These are phyloP conservation scores for Hephaestus fuliginosus DNA, from an alignment of 2,797 vertebrate genomes.

Conservation along the genomic window DNA sequence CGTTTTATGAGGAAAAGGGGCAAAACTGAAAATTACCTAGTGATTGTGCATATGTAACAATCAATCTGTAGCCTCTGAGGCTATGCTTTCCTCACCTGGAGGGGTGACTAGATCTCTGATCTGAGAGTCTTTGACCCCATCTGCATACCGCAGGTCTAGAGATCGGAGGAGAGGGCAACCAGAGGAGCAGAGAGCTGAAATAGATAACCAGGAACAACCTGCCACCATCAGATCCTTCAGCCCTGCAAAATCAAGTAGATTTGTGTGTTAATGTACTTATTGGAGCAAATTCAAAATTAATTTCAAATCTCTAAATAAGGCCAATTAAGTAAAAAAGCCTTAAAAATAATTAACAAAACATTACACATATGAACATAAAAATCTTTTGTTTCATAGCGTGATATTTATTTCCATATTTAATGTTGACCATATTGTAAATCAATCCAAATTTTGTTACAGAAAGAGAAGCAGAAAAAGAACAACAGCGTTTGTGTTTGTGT, in stretches of 20 bases:
- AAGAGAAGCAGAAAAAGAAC: not conserved
- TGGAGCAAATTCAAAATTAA: no score
- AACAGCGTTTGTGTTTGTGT: not conserved
- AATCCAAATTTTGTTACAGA: not conserved
- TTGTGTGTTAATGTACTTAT: not conserved
- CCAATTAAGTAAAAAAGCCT: not conserved
- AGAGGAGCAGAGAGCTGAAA: constrained; percentile 96
- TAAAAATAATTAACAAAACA: not conserved
- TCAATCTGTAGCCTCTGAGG: not conserved
- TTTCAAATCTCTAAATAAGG: no score
- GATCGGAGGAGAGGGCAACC: constrained; percentile 97
- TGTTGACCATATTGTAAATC: not conserved
- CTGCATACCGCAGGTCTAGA: constrained; percentile 96
- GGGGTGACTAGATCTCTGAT: constrained; percentile 96
- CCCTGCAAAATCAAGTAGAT: constrained; percentile 80
- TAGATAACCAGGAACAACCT: constrained; percentile 95
- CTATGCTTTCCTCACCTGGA: constrained; percentile 80
- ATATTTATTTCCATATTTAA: not conserved
- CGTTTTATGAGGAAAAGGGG: not conserved
- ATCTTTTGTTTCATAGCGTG: not conserved
- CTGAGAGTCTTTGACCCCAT: constrained; percentile 95
- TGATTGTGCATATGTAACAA: not conserved
- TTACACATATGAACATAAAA: not conserved
- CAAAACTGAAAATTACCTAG: not conserved
- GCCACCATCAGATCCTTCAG: constrained; percentile 96